phyloP scores from a whole-genome alignment of 2,888 invertebrate genomes.

The Agonopterix arenella region DNA sequence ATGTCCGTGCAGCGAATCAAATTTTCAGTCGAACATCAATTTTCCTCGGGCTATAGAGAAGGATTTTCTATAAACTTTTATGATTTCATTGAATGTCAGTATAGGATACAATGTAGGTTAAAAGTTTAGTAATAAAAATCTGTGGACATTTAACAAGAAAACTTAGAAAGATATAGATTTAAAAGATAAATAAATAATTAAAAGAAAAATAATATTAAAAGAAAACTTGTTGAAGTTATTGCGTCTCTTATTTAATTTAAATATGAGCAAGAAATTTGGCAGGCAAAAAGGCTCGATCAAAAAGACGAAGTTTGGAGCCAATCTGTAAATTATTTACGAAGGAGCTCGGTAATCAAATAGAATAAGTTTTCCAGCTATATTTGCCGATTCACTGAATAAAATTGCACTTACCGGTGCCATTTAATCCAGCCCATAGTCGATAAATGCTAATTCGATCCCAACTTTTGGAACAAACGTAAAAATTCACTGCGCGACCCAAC shows the following conservation, averaged over 20 bases:
- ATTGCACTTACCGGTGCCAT: constrained; percentile 36
- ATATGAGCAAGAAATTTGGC: neutral
- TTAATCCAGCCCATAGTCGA: constrained; percentile 51
- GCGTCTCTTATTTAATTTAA: neutral
- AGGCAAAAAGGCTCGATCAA: constrained; percentile 1
- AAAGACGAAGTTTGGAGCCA: constrained; percentile 3
- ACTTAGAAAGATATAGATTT: too few species aligned
- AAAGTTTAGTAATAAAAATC: too few species aligned
- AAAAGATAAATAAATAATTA: too few species aligned
- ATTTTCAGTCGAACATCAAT: constrained; percentile 18
- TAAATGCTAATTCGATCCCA: constrained; percentile 57
- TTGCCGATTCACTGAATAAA: constrained; percentile 34
- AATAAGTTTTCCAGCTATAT: constrained; percentile 22
- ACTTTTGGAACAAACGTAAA: constrained; percentile 49
- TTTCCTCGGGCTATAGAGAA: neutral
- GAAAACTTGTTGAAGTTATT: too few species aligned
- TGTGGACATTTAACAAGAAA: too few species aligned
- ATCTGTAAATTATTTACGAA: constrained; percentile 10
- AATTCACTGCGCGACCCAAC: constrained; percentile 32
- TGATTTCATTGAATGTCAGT: too few species aligned
- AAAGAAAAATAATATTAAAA: too few species aligned
- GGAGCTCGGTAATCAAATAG: constrained; percentile 12
- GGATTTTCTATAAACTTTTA: constrained; percentile 1
- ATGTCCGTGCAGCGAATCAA: constrained; percentile 23
- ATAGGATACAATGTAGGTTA: too few species aligned